A percentile compares a stretch with the other conserved stretches of the same genome.
Evolutionary conservation across 2,888 invertebrate genomes (phyloP).

Genomic region (Lasioglossum calceatum): DNA sequence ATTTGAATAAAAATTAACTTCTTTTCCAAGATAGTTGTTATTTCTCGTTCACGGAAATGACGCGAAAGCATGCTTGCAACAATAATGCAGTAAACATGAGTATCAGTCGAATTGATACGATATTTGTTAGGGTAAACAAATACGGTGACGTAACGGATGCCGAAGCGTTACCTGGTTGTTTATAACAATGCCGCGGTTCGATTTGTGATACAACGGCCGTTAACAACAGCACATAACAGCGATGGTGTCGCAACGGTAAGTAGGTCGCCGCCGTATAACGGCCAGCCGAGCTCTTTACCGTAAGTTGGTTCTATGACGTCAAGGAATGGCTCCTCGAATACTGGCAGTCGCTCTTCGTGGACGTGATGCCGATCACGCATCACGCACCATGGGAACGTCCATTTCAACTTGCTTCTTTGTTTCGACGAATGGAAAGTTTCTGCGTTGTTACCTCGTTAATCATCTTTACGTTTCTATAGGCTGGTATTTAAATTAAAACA

Average conservation of each 20-base stretch:
- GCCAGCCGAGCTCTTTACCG: conserved; percentile 66
- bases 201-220: conserved; percentile 58
- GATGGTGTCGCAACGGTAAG: conserved; percentile 59
- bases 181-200: conserved; percentile 20
- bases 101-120: neutral
- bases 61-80: too few species aligned
- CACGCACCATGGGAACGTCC: conserved; percentile 45
- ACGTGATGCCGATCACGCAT: conserved; percentile 63
- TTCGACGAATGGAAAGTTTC: conserved; percentile 2
- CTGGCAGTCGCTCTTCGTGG: neutral
- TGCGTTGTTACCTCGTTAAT: neutral
- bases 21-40: neutral
- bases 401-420: conserved; percentile 20
- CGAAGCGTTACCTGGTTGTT: neutral
- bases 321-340: conserved; percentile 51
- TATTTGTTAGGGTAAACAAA: neutral
- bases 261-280: conserved; percentile 65
- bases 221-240: conserved; percentile 29
- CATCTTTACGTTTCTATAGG: neutral
- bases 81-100: neutral
- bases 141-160: neutral
- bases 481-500: neutral
- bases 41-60: neutral
- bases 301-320: conserved; percentile 66
- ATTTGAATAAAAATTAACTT: too few species aligned